A percentile compares a stretch with the other conserved stretches of the same genome.
These are phyloP conservation scores for Delphinapterus leucas DNA, from an alignment of 2,113 vertebrate species.

Conservation along the genomic window DNA sequence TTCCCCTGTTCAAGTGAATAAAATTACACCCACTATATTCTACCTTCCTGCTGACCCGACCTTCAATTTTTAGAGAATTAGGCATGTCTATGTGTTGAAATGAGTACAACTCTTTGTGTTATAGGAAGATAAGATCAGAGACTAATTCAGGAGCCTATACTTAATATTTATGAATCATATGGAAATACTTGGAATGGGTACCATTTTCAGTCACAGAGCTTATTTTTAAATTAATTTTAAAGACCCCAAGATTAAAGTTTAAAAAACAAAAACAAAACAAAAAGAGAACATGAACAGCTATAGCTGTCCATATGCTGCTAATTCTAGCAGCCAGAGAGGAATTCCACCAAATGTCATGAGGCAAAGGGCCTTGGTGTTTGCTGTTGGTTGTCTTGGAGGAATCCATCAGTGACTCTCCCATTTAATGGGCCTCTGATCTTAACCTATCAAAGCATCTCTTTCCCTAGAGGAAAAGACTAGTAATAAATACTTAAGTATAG, in stretches of 20 bases:
- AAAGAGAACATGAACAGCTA: background rate
- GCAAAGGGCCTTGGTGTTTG: background rate
- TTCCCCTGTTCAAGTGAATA: background rate
- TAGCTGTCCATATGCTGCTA: background rate
- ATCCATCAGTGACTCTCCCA: background rate
- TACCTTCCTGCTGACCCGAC: background rate
- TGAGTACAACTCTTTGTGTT: background rate
- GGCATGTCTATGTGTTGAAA: background rate
- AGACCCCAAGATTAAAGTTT: constrained; percentile 24
- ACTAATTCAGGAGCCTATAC: background rate
- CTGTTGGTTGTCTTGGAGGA: background rate
- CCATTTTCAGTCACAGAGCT: constrained; percentile 41
- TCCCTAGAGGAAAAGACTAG: constrained; percentile 38
- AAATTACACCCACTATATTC: background rate
- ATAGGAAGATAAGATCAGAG: background rate
- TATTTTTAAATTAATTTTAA: constrained; percentile 60
- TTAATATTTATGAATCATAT: background rate
- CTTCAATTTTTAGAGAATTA: background rate
- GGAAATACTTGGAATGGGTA: background rate
- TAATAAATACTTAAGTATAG: constrained; percentile 60
- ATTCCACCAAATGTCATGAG: background rate
- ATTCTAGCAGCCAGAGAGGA: background rate
- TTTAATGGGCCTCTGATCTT: background rate
- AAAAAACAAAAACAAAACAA: background rate
- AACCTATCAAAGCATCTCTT: constrained; percentile 6